Percentiles rank a stretch among this genome's conserved stretches.
These are phyloP conservation scores for Passer montanus DNA, from an alignment of 2,113 vertebrate genomes.

Conservation along the genomic window DNA sequence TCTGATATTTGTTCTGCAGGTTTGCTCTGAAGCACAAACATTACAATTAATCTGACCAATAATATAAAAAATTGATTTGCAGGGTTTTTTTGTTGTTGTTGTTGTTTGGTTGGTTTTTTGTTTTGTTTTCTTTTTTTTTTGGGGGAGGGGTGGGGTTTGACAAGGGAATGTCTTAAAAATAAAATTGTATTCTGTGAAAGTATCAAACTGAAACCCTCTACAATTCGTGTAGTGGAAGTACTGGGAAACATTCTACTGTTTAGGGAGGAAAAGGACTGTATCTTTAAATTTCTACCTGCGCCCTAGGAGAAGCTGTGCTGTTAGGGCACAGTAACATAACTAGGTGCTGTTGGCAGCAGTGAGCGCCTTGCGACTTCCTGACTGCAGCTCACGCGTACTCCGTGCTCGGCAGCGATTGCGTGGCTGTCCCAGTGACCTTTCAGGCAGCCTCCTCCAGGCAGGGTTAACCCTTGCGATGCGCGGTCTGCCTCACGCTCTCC, in stretches of 20 bases:
- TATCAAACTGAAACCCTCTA: not conserved
- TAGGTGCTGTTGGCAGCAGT: not conserved
- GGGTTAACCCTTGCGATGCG: not conserved
- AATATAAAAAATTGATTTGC: fast-evolving
- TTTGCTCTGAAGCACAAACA: not conserved
- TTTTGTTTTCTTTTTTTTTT: too few relatives aligned
- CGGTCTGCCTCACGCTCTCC: not conserved
- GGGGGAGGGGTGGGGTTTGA: too few relatives aligned
- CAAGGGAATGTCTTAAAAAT: not conserved
- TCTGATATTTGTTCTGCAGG: not conserved
- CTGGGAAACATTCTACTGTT: not conserved
- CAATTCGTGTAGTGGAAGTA: not conserved
- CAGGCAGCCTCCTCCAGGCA: not conserved
- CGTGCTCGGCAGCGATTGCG: not conserved
- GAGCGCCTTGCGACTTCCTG: not conserved
- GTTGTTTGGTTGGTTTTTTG: too few relatives aligned
- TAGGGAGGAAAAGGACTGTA: not conserved
- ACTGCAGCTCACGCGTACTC: not conserved
- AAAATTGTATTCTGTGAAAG: not conserved
- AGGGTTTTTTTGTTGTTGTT: too few relatives aligned
- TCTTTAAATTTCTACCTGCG: not conserved
- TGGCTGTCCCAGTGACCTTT: not conserved
- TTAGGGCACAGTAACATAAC: not conserved
- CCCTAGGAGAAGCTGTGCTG: not conserved
- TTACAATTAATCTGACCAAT: not conserved